A percentile compares a stretch with the other conserved stretches of the same genome.
These are phyloP conservation scores for Sebastes fasciatus DNA, from an alignment of 2,113 vertebrate species.

Conservation along the genomic window DNA sequence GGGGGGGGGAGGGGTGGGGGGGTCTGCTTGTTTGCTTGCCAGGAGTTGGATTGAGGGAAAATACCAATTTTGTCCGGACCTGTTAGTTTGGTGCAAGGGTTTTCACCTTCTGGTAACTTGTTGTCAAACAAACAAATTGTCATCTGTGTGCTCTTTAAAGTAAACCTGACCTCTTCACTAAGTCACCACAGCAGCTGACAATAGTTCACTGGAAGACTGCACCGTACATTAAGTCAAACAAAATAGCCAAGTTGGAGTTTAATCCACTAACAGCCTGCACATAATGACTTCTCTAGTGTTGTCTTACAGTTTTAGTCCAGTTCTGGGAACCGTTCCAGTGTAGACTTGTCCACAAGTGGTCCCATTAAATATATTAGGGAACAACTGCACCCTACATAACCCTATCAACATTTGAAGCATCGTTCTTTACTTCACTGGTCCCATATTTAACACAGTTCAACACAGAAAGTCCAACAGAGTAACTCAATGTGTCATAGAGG, in stretches of 20 bases:
- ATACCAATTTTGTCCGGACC: background rate
- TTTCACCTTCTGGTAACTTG: background rate
- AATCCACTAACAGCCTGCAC: constrained; percentile 30
- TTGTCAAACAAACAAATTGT: background rate
- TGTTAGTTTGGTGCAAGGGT: background rate
- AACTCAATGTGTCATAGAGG: constrained; percentile 7
- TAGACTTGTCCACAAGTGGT: constrained; percentile 36
- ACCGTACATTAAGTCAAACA: background rate
- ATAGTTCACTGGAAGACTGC: background rate
- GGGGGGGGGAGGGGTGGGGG: no score
- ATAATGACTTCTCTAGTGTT: constrained; percentile 24
- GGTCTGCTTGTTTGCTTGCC: background rate
- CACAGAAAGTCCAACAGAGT: background rate
- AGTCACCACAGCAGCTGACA: background rate
- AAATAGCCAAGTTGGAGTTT: background rate
- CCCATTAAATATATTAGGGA: constrained; percentile 47
- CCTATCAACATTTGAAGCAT: constrained; percentile 21
- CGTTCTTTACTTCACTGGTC: constrained; percentile 2
- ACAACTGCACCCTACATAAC: constrained; percentile 24
- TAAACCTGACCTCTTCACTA: background rate
- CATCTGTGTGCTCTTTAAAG: background rate
- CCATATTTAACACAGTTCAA: background rate
- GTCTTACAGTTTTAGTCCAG: constrained; percentile 19
- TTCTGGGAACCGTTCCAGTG: constrained; percentile 48
- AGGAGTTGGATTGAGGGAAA: background rate